phyloP scores from a whole-genome alignment of 2,888 invertebrate species.

The Rambutsinella grinnellia region DNA sequence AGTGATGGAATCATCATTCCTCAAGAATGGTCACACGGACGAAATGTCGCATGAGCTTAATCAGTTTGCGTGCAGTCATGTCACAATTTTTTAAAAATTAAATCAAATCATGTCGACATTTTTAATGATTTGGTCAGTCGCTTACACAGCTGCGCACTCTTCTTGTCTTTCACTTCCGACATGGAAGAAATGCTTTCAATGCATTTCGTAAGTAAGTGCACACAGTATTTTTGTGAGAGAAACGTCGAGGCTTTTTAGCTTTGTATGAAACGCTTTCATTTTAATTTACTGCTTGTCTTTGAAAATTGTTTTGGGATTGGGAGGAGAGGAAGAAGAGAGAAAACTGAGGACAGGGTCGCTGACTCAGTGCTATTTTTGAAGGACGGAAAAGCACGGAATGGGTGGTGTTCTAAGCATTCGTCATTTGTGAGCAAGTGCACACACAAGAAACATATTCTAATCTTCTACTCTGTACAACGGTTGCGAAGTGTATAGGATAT shows the following conservation, averaged over 20 bases:
- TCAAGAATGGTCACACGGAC: background rate
- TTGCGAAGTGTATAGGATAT: background rate
- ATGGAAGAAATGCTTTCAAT: too few relatives aligned
- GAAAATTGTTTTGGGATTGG: background rate
- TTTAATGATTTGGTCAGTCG: too few relatives aligned
- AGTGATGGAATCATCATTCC: slow-evolving; percentile 29
- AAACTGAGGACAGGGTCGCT: slow-evolving; percentile 63
- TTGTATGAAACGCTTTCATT: background rate
- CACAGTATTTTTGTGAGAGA: too few relatives aligned
- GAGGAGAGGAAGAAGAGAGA: background rate
- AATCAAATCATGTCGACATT: too few relatives aligned
- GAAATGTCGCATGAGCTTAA: too few relatives aligned
- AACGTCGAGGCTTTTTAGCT: too few relatives aligned
- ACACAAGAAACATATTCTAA: background rate
- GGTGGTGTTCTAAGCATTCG: background rate
- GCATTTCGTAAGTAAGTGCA: too few relatives aligned
- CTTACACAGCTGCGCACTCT: too few relatives aligned
- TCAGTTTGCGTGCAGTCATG: too few relatives aligned
- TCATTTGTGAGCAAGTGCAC: slow-evolving; percentile 16
- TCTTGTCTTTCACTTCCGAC: too few relatives aligned
- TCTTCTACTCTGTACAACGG: background rate
- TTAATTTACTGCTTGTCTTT: background rate
- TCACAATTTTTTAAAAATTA: too few relatives aligned
- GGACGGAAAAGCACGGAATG: slow-evolving; percentile 49
- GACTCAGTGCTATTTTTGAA: slow-evolving; percentile 67